A percentile compares a stretch with the other conserved stretches of the same genome.
Conservation (phyloP, 2,888 invertebrate species). For the Phymatocera aterrima region DNA sequence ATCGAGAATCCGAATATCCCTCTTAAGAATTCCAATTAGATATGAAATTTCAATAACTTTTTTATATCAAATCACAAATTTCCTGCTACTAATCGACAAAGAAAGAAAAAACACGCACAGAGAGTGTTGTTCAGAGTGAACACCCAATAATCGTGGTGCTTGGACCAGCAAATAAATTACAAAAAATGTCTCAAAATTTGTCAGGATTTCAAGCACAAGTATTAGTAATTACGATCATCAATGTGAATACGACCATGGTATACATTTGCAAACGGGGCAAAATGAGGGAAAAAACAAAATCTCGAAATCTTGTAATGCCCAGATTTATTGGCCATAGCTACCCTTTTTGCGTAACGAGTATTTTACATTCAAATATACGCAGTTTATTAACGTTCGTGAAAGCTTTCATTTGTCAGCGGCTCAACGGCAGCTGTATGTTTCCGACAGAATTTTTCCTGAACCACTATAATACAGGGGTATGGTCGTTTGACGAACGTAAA, state of each 20-base stretch:
- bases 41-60: too few species aligned
- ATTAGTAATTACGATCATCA: too few species aligned
- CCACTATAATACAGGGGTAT: not conserved
- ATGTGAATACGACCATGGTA: not conserved
- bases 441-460: conserved; percentile 21
- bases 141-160: too few species aligned
- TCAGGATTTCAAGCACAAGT: too few species aligned
- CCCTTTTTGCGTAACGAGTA: not conserved
- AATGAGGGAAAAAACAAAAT: not conserved
- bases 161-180: too few species aligned
- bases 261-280: not conserved
- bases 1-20: not conserved
- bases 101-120: too few species aligned
- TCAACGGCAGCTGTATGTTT: conserved; percentile 38
- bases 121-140: too few species aligned
- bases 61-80: too few species aligned
- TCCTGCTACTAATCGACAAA: too few species aligned
- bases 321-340: conserved; percentile 3
- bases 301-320: conserved; percentile 3
- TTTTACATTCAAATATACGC: not conserved
- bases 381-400: conserved; percentile 39
- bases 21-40: too few species aligned
- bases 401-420: conserved; percentile 42
- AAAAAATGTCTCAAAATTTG: too few species aligned
- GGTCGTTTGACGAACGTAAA: conserved; percentile 23